Evolutionary conservation across 1,140 invertebrate species (phyloP), one percentile per base, ranked within the genome.

Genomic region (Harlomillsia oculata): DNA sequence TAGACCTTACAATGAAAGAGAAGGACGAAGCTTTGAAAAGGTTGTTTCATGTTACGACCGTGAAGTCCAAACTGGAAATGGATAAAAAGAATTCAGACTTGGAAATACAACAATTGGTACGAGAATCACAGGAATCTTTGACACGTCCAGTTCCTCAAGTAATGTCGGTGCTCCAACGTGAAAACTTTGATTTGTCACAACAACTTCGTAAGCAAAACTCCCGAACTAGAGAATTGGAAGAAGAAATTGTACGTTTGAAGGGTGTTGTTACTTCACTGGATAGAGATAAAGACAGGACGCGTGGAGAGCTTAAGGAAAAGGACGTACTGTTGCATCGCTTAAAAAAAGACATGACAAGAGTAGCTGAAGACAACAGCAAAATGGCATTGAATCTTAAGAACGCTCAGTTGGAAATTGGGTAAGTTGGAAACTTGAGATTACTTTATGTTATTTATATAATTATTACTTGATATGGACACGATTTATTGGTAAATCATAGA

Each of bases 241-340:
- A 41, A 18, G 61, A 63, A 20, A 43, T 56, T 18, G 36, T 26
- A 13, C 21, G 45, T 21, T 28, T 63, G 20, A 26, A 30, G 16
- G 23, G 39, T 1, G 32, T 56, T 6, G 20, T 63, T 5, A 49
- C 43, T 41, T 53, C 30, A 29, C 36, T 63, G 8, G 57, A 64
- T 49, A 14, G 56, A 23, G 62, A 60, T n/a, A 60, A 55, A 18
- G 57, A 64, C 28, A 46, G 51, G 41, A 54, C 55, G 58, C 39
- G 56, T 28, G 55, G 46, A 0, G 62, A 60, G 28, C 23, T 59
- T 13, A 56, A 59, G 18, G 20, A 43, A 11, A 64, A 64, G 29
- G 55, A 59, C 52, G 58, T 56, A 29, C 53, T n/a, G n/a, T n/a
- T n/a, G n/a, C n/a, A n/a, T n/a, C n/a, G n/a, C n/a, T n/a, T n/a